Conservation (phyloP, 2,888 invertebrate species). For the Amiota mariae region DNA sequence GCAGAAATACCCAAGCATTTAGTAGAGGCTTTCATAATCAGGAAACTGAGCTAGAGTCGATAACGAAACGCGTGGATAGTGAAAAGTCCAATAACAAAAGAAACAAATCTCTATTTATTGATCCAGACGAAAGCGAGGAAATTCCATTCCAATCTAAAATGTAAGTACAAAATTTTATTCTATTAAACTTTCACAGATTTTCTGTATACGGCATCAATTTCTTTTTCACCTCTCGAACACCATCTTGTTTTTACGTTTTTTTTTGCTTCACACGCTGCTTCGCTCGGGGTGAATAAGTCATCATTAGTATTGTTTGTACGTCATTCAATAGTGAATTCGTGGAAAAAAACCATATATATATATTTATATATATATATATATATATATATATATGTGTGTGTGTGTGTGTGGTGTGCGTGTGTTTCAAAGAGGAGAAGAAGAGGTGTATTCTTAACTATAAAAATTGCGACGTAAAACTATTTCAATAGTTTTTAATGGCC, state of each 20-base stretch:
- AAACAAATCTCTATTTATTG: slow-evolving; percentile 56
- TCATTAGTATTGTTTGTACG: neutral
- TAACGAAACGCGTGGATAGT: slow-evolving; percentile 26
- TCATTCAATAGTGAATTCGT: neutral
- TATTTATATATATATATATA: too few species aligned
- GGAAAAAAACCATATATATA: neutral
- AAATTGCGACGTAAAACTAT: too few species aligned
- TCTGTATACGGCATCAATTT: slow-evolving; percentile 35
- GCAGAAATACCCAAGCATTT: slow-evolving; percentile 50
- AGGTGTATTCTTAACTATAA: too few species aligned
- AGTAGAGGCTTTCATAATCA: slow-evolving; percentile 36
- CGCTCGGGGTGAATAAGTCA: neutral
- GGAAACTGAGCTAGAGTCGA: slow-evolving; percentile 34
- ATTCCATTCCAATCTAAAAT: slow-evolving; percentile 56
- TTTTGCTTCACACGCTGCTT: slow-evolving; percentile 17
- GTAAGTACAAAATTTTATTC: slow-evolving; percentile 58
- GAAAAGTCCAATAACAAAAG: slow-evolving; percentile 48
- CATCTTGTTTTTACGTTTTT: slow-evolving; percentile 55
- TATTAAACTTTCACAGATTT: slow-evolving; percentile 25
- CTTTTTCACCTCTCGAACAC: slow-evolving; percentile 55
- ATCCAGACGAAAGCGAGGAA: slow-evolving; percentile 62
- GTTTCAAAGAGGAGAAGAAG: too few species aligned
- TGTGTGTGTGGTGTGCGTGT: neutral
- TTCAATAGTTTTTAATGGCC: too few species aligned
- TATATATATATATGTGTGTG: too few species aligned